These are phyloP conservation scores for Oplegnathus fasciatus DNA, from an alignment of 2,113 vertebrate genomes.

Conservation along the genomic window DNA sequence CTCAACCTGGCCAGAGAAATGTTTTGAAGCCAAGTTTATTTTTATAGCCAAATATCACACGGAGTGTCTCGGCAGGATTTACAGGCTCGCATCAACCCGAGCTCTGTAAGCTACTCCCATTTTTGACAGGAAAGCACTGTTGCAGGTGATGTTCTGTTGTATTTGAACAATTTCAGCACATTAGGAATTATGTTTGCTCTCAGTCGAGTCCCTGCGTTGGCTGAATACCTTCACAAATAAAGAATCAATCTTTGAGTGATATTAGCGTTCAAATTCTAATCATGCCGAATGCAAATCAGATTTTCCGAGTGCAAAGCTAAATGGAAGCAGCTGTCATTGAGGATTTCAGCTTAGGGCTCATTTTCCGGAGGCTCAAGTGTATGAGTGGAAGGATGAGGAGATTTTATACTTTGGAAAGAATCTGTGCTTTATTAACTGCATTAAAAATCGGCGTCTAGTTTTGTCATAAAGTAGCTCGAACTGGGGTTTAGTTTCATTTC, in stretches of 20 bases:
- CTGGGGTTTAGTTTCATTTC: slow-evolving; percentile 1
- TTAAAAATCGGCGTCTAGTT: slow-evolving; percentile 7
- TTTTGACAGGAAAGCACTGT: not conserved
- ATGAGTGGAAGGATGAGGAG: slow-evolving; percentile 5
- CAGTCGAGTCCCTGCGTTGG: slow-evolving; percentile 15
- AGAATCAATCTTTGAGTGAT: slow-evolving; percentile 19
- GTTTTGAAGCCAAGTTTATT: slow-evolving; percentile 27
- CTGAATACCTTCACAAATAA: slow-evolving; percentile 18
- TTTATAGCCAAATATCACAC: slow-evolving; percentile 15
- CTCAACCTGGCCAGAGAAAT: slow-evolving; percentile 21
- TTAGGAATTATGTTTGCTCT: slow-evolving; percentile 14
- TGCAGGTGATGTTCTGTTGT: slow-evolving; percentile 4
- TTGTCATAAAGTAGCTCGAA: slow-evolving; percentile 11
- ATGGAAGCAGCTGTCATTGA: slow-evolving; percentile 57
- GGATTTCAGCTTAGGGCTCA: slow-evolving; percentile 31
- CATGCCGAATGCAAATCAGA: slow-evolving; percentile 46
- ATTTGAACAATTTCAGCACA: slow-evolving; percentile 17
- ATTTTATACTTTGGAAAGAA: slow-evolving; percentile 9
- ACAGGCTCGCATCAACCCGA: not conserved
- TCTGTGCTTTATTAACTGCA: slow-evolving; percentile 23
- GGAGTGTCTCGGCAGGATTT: slow-evolving; percentile 17
- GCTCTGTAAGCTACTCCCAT: slow-evolving; percentile 2
- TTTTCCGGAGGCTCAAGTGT: slow-evolving; percentile 11
- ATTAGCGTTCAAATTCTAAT: slow-evolving; percentile 36
- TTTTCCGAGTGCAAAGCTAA: slow-evolving; percentile 42